A percentile compares a stretch with the other conserved stretches of the same genome.
Conservation (phyloP, 2,113 vertebrate genomes). For the Oreochromis spilurus region DNA sequence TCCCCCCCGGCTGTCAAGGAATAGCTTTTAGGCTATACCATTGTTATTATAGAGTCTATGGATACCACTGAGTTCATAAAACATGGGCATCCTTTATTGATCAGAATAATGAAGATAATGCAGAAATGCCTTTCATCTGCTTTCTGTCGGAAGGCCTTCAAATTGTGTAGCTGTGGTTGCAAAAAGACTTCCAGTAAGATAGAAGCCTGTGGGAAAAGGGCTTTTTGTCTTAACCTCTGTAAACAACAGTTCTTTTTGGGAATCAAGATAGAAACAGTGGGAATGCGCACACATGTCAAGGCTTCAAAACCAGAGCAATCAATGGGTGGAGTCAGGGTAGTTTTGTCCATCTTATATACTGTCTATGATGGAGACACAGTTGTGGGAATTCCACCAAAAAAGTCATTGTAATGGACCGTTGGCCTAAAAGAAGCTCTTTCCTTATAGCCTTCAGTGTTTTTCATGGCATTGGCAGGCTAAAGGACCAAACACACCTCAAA, state of each 20-base stretch:
- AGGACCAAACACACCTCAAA: not conserved
- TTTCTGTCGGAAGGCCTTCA: fast-evolving
- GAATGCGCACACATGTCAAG: not conserved
- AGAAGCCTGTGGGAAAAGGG: not conserved
- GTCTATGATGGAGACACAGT: not conserved
- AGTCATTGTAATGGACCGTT: not conserved
- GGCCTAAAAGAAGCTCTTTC: not conserved
- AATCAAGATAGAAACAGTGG: not conserved
- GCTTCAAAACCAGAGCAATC: not conserved
- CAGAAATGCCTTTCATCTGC: not conserved
- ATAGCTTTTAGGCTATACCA: too few species aligned
- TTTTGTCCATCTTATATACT: not conserved
- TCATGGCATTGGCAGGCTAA: not conserved
- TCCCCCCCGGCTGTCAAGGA: not conserved
- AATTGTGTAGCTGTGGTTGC: not conserved
- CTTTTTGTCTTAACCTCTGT: not conserved
- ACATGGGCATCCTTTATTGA: not conserved
- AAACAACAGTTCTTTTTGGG: not conserved
- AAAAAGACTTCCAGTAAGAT: not conserved
- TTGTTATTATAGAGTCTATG: not conserved
- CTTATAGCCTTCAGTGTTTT: not conserved
- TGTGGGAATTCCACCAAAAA: not conserved
- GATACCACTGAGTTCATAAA: not conserved
- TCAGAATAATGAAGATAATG: not conserved
- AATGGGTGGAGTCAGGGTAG: not conserved